Evolutionary conservation across 2,113 vertebrate genomes (phyloP).

Genomic region (Saguinus imperator): DNA sequence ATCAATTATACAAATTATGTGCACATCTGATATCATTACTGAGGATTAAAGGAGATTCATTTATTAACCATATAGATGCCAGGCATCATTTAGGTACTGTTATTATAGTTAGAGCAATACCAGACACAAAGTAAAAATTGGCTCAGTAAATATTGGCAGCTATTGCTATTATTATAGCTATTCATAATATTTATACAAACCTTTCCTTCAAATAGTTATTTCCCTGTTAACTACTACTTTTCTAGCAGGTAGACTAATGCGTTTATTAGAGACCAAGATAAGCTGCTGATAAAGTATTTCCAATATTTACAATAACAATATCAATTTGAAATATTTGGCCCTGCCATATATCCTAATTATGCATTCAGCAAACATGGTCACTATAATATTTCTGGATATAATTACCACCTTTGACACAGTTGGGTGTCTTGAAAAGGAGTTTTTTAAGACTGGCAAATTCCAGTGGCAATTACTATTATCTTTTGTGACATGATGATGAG

Average conservation of each 20-base stretch:
- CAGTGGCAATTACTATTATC: neutral
- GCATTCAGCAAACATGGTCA: neutral
- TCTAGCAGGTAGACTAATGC: neutral
- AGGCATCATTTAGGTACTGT: neutral
- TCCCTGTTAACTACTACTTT: neutral
- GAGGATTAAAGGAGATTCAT: neutral
- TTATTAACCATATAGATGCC: neutral
- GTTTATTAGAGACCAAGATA: neutral
- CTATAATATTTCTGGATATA: neutral
- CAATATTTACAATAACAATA: neutral
- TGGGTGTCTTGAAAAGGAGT: neutral
- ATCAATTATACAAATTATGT: neutral
- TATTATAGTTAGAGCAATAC: neutral
- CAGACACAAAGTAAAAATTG: too few relatives aligned
- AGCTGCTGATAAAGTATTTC: neutral
- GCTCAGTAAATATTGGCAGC: neutral
- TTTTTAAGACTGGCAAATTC: neutral
- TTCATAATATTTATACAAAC: neutral
- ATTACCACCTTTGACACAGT: neutral
- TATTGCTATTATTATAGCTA: neutral
- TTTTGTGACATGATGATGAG: neutral
- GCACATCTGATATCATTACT: neutral
- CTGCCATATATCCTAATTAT: neutral
- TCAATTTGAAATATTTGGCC: neutral
- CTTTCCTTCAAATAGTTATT: neutral